Conservation (phyloP, 2,888 invertebrate genomes). For the Arenicola marina region DNA sequence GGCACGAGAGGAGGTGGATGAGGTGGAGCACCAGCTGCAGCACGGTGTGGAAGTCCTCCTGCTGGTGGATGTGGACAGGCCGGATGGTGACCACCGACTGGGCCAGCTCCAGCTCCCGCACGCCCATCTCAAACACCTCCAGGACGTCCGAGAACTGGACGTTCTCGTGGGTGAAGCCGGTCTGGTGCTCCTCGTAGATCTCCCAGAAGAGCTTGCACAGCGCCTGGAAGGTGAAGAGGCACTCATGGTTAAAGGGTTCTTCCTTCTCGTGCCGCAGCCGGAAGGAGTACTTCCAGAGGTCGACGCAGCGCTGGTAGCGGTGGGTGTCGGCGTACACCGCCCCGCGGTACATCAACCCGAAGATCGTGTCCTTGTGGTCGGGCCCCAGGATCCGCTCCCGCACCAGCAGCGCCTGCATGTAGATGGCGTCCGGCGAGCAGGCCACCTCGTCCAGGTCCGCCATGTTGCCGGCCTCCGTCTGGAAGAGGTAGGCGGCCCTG, state of each 20-base stretch:
- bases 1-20: constrained; percentile 40
- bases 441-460: constrained; percentile 37
- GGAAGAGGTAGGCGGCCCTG: constrained; percentile 12
- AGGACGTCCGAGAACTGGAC: constrained; percentile 74
- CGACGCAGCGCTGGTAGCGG: constrained; percentile 79
- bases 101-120: constrained; percentile 53
- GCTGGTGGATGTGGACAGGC: constrained; percentile 64
- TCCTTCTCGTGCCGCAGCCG: constrained; percentile 65
- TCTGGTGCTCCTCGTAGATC: constrained; percentile 57
- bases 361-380: constrained; percentile 85
- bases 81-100: background rate
- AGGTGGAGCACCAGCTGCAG: constrained; percentile 63
- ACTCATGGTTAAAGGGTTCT: constrained; percentile 74
- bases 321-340: constrained; percentile 66
- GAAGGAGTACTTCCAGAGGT: constrained; percentile 83
- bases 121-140: constrained; percentile 72
- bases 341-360: constrained; percentile 66
- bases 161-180: constrained; percentile 51
- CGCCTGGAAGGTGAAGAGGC: constrained; percentile 84
- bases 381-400: constrained; percentile 85
- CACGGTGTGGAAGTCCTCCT: constrained; percentile 68
- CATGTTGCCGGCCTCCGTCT: constrained; percentile 38
- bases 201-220: constrained; percentile 80
- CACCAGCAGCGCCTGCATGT: constrained; percentile 82
- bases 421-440: constrained; percentile 40